These are phyloP conservation scores for Eupithecia pulchellata DNA, from an alignment of 2,888 invertebrate species.

Conservation along the genomic window DNA sequence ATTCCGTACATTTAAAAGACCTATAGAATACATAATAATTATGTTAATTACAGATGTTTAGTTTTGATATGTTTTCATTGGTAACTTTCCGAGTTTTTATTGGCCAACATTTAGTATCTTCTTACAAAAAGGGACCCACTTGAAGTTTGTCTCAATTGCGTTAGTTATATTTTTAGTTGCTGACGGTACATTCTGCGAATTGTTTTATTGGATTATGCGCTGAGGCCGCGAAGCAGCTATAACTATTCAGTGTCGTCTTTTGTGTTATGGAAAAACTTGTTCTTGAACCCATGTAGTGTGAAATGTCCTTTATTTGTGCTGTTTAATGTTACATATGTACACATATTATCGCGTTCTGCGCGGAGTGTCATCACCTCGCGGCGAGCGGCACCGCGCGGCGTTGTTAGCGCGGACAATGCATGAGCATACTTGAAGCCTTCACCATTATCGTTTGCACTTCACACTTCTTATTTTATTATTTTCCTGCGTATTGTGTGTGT, in stretches of 20 bases:
- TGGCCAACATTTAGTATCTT: neutral
- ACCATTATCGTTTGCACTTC: constrained; percentile 55
- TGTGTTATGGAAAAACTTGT: constrained; percentile 86
- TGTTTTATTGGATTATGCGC: constrained; percentile 86
- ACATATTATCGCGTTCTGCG: constrained; percentile 81
- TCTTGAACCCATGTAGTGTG: constrained; percentile 86
- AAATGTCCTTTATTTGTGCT: constrained; percentile 85
- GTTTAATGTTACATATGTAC: constrained; percentile 86
- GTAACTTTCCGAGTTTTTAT: neutral
- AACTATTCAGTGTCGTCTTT: constrained; percentile 86
- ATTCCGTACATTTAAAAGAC: neutral
- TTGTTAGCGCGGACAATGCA: constrained; percentile 76
- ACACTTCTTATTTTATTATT: constrained; percentile 42
- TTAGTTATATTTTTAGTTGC: constrained; percentile 50
- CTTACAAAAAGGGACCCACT: neutral
- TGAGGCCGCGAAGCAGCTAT: constrained; percentile 84
- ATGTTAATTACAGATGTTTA: neutral
- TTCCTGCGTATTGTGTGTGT: constrained; percentile 32
- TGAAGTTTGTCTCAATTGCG: constrained; percentile 14
- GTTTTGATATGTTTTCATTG: neutral
- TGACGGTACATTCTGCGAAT: constrained; percentile 82
- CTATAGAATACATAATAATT: neutral
- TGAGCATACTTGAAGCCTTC: constrained; percentile 58
- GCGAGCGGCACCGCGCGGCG: constrained; percentile 45
- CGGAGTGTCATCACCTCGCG: constrained; percentile 70